phyloP scores from a whole-genome alignment of 2,797 vertebrate species.

The Sciurus carolinensis region DNA sequence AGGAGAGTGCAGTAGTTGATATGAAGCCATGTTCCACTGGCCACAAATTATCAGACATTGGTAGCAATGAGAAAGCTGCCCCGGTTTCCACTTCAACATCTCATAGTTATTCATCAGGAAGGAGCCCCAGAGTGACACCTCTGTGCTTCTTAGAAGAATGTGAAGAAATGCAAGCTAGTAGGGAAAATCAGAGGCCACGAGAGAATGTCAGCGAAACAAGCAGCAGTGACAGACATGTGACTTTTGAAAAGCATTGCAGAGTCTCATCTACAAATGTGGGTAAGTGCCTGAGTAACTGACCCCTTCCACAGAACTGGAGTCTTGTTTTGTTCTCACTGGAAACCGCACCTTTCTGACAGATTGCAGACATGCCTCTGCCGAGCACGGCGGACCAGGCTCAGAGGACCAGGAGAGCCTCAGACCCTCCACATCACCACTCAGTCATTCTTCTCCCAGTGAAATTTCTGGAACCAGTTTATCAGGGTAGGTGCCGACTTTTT shows the following conservation, averaged over 20 bases:
- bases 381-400: slow-evolving; percentile 74
- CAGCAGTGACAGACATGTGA: slow-evolving; percentile 85
- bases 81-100: slow-evolving; percentile 13
- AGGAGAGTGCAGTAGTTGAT: background rate
- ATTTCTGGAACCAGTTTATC: slow-evolving; percentile 89
- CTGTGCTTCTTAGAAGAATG: slow-evolving; percentile 67
- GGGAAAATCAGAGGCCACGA: slow-evolving; percentile 61
- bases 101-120: slow-evolving; percentile 55
- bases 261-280: slow-evolving; percentile 83
- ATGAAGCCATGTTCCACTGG: background rate
- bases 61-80: slow-evolving; percentile 34
- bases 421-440: slow-evolving; percentile 96
- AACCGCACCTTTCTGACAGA: slow-evolving; percentile 79
- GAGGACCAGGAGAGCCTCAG: slow-evolving; percentile 93
- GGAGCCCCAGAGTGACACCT: slow-evolving; percentile 68
- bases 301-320: background rate
- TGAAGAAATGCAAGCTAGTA: slow-evolving; percentile 59
- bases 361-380: slow-evolving; percentile 80
- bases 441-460: slow-evolving; percentile 97
- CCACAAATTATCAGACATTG: background rate
- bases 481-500: slow-evolving; percentile 83
- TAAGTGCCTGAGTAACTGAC: slow-evolving; percentile 85
- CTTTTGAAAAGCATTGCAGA: slow-evolving; percentile 79
- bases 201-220: slow-evolving; percentile 46
- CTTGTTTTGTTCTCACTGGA: slow-evolving; percentile 58